Evolutionary conservation across 2,797 vertebrate species (phyloP).

Genomic region (Macropus fuliginosus): DNA sequence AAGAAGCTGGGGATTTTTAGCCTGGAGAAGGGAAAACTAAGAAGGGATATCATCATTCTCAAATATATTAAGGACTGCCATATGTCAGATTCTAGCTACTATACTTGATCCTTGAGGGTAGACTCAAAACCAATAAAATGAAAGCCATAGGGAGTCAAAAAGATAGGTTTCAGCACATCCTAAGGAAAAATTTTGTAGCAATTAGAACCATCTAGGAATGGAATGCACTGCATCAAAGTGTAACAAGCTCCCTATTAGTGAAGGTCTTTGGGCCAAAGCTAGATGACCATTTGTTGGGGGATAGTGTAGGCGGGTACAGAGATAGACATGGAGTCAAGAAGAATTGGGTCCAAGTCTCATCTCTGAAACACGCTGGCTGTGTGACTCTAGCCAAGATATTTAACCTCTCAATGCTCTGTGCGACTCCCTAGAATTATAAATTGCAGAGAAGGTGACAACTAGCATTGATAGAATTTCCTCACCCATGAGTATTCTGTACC

Average conservation of each 20-base stretch:
- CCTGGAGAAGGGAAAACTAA: neutral
- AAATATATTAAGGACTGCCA: neutral
- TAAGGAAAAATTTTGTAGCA: neutral
- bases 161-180: neutral
- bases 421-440: neutral
- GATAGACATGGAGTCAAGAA: neutral
- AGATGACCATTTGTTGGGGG: neutral
- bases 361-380: neutral
- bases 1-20: neutral
- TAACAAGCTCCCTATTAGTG: neutral
- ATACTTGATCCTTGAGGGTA: neutral
- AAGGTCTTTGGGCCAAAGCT: neutral
- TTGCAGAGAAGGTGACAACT: neutral
- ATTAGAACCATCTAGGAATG: neutral
- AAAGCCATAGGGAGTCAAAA: neutral
- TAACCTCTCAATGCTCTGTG: neutral
- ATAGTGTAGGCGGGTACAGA: neutral
- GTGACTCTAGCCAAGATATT: neutral
- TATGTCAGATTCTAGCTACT: neutral
- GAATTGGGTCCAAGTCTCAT: neutral
- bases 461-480: neutral
- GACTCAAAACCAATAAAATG: neutral
- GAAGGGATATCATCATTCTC: neutral
- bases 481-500: neutral
- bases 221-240: neutral